Evolutionary conservation across 1,140 invertebrate species (phyloP), one percentile per base, ranked within the genome.

Genomic region (Hestina assimilis): DNA sequence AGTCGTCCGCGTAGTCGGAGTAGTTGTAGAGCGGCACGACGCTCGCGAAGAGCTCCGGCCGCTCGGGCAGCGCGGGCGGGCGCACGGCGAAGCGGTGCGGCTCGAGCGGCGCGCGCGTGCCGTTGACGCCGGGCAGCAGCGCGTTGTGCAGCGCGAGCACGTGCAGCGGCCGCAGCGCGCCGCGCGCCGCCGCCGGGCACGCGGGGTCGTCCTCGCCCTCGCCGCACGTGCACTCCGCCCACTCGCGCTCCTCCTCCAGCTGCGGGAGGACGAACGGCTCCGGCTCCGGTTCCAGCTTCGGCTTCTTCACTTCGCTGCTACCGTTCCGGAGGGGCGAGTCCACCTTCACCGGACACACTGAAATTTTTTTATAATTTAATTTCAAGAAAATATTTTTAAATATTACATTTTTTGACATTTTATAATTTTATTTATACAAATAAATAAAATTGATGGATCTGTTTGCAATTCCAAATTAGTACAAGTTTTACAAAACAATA

Each of bases 11-110:
- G 66, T 88, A 89, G 63, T 89, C 87, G 1, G 83, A 85, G 64
- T 87, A 89, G 21, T 81, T 85, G 69, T 85, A 89, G 15, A 87
- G 82, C 4, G 88, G 88, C 26, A 89, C 86, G 20, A 89, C 80
- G 51, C 69, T 78, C 26, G 79, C 61, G 73, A 87, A 88, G 7
- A 79, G 72, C 3, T 55, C 74, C 9, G 82, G 56, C 15, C 77
- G 78, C 23, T 86, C 65, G 1, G 84, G 65, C 58, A 89, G 79
- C 8, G 64, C 57, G 3, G 69, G 46, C 14, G 67, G 41, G 15
- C 80, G 66, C 7, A 85, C 81, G 9, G 80, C 79, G 62, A 75
- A 83, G 11, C 55, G 64, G 64, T 81, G 83, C 21, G 74, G 82
- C 31, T 65, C 57, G 0, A 48, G 45, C 0, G 75, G 80, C 17